Evolutionary conservation across 2,797 vertebrate genomes (phyloP).

Genomic region (Spondyliosoma cantharus): DNA sequence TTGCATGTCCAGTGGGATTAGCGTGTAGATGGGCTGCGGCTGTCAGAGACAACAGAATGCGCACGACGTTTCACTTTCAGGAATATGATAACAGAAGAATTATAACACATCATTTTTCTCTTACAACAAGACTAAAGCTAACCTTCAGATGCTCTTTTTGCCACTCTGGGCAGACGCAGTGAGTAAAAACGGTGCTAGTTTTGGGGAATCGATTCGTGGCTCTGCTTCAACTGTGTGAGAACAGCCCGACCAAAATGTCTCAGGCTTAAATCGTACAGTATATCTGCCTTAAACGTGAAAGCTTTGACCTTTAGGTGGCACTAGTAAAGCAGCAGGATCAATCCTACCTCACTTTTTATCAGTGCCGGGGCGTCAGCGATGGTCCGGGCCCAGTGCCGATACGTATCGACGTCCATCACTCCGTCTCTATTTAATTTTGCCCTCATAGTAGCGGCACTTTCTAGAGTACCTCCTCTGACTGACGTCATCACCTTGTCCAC

Average conservation of each 20-base stretch:
- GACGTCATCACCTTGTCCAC: slow-evolving; percentile 87
- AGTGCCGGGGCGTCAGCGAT: slow-evolving; percentile 84
- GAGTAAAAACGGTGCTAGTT: too few species aligned
- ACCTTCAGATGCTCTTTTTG: too few species aligned
- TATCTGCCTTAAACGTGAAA: background rate
- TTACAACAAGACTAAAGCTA: too few species aligned
- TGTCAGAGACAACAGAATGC: slow-evolving; percentile 62
- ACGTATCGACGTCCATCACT: slow-evolving; percentile 78
- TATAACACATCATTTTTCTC: background rate
- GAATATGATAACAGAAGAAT: background rate
- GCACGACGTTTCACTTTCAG: background rate
- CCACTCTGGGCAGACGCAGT: too few species aligned
- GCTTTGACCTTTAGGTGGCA: background rate
- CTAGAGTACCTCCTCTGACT: slow-evolving; percentile 86
- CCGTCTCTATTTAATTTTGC: slow-evolving; percentile 74
- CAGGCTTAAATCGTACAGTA: too few species aligned
- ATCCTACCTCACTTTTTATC: slow-evolving; percentile 85
- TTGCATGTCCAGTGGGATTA: slow-evolving; percentile 86
- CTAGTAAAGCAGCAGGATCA: too few species aligned
- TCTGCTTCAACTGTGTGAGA: too few species aligned
- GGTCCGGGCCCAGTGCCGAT: slow-evolving; percentile 86
- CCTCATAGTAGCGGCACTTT: slow-evolving; percentile 81
- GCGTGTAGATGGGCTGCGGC: slow-evolving; percentile 87
- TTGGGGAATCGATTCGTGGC: too few species aligned
- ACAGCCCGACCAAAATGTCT: too few species aligned